Evolutionary conservation across 2,797 vertebrate genomes (phyloP).

Genomic region (Hylomyscus alleni): DNA sequence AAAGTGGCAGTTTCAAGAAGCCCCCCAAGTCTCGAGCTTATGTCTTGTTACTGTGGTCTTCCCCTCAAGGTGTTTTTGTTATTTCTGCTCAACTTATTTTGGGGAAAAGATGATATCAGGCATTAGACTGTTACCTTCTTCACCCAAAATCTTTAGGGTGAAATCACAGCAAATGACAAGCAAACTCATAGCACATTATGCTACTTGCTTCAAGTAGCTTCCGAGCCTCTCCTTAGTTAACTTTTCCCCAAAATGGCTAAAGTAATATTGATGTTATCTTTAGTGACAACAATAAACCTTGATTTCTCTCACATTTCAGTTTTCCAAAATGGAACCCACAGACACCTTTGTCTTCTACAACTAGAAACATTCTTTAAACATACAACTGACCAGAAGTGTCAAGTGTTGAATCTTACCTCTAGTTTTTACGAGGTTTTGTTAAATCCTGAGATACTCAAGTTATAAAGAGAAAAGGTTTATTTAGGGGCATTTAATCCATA

Average conservation of each 20-base stretch:
- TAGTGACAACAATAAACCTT: neutral
- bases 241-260: slow-evolving; percentile 1
- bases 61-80: neutral
- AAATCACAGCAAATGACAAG: slow-evolving; percentile 9
- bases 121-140: neutral
- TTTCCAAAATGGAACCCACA: neutral
- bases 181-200: neutral
- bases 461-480: neutral
- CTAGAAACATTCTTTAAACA: slow-evolving; percentile 18
- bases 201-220: slow-evolving; percentile 16
- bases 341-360: slow-evolving; percentile 4
- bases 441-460: neutral
- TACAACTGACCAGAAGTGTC: neutral
- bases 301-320: slow-evolving; percentile 12
- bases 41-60: neutral
- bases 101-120: neutral
- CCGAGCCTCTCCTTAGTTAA: slow-evolving; percentile 48
- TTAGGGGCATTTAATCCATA: neutral
- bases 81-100: neutral
- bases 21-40: neutral
- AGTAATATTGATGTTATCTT: slow-evolving; percentile 43
- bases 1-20: neutral
- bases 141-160: neutral
- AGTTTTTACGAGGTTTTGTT: neutral
- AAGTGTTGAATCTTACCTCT: neutral